A percentile compares a stretch with the other conserved stretches of the same genome.
Conservation (phyloP, 2,888 invertebrate species). For the Phania funesta region DNA sequence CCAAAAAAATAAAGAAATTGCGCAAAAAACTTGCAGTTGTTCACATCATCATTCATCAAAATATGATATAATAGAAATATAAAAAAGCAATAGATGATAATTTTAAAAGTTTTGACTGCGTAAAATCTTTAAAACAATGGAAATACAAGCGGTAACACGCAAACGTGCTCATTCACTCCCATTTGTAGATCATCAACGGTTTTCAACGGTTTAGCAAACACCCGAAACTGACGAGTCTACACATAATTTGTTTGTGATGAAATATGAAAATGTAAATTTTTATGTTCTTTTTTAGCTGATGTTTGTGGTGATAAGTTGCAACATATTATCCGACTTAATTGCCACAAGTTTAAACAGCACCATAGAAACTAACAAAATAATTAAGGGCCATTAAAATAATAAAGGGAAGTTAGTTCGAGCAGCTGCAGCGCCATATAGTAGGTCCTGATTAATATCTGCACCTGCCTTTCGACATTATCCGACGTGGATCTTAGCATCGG, state of each 20-base stretch:
- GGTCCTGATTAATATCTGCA: too few relatives aligned
- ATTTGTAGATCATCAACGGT: slow-evolving; percentile 3
- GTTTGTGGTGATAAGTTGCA: slow-evolving; percentile 31
- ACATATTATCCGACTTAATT: slow-evolving; percentile 59
- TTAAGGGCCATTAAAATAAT: too few relatives aligned
- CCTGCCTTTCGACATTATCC: too few relatives aligned
- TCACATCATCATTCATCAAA: slow-evolving; percentile 43
- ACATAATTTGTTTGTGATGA: slow-evolving; percentile 39
- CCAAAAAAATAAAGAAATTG: slow-evolving; percentile 20
- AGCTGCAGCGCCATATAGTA: too few relatives aligned
- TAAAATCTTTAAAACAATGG: slow-evolving; percentile 31
- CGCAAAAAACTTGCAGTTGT: slow-evolving; percentile 36
- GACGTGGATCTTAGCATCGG: too few relatives aligned
- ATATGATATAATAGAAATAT: slow-evolving; percentile 7
- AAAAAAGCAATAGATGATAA: slow-evolving; percentile 20
- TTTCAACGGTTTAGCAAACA: neutral
- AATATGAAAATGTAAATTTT: slow-evolving; percentile 17
- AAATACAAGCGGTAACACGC: neutral
- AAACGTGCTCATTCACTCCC: neutral
- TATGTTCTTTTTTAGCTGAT: neutral
- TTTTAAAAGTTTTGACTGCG: slow-evolving; percentile 44
- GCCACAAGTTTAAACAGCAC: slow-evolving; percentile 40
- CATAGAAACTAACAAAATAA: neutral
- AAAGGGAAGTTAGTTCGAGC: too few relatives aligned
- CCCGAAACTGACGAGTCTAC: neutral